A percentile compares a stretch with the other conserved stretches of the same genome.
Evolutionary conservation across 2,888 invertebrate genomes (phyloP).

Genomic region (Omphaloscelis lunosa): DNA sequence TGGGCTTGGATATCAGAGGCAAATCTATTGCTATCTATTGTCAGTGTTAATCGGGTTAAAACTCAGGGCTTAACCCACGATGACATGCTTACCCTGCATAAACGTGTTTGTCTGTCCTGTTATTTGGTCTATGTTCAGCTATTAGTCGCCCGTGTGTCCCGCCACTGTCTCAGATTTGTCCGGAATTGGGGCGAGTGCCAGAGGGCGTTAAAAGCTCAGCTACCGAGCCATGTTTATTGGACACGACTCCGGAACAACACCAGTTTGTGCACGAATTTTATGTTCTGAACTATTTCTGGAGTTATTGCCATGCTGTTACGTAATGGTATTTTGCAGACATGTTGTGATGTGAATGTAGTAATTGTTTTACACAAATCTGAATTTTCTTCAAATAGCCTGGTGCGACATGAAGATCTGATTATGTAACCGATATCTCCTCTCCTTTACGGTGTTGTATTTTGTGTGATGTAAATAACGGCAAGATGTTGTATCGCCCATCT

Average conservation of each 20-base stretch:
- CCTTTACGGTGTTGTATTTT: not conserved
- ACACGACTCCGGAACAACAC: conserved; percentile 2
- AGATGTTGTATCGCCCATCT: not conserved
- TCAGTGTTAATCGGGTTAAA: not conserved
- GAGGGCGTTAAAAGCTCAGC: not conserved
- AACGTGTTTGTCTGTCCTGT: not conserved
- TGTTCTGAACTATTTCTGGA: not conserved
- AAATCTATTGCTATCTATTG: not conserved
- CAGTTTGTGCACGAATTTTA: conserved; percentile 21
- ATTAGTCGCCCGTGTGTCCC: conserved; percentile 1
- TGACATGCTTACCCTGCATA: not conserved
- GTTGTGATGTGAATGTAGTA: not conserved
- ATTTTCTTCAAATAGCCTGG: not conserved
- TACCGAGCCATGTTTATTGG: conserved; percentile 39
- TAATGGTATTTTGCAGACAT: not conserved
- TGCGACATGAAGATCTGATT: not conserved
- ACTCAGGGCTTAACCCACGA: not conserved
- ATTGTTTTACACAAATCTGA: not conserved
- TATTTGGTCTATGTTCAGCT: not conserved
- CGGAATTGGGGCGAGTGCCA: not conserved
- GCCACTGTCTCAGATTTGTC: not conserved
- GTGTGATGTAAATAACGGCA: not conserved
- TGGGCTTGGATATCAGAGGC: not conserved
- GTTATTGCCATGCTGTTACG: conserved; percentile 8
- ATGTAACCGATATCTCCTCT: not conserved